Percentiles rank a stretch among this genome's conserved stretches.
phyloP scores from a whole-genome alignment of 2,113 vertebrate genomes.

The Drymodes brunneopygia region DNA sequence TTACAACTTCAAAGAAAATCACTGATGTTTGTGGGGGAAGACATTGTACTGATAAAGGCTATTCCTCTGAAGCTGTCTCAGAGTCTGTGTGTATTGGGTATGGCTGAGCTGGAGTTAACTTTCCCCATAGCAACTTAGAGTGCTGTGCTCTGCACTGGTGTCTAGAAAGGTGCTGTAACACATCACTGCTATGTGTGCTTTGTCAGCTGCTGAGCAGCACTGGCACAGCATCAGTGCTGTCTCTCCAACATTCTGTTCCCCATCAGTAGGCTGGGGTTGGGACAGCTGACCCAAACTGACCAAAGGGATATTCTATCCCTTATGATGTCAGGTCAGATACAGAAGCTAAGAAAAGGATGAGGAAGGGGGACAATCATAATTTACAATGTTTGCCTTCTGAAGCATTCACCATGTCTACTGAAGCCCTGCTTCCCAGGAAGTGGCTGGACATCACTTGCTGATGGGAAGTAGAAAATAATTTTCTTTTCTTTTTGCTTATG shows the following conservation, averaged over 20 bases:
- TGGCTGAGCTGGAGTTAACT: background rate
- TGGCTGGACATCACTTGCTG: no score
- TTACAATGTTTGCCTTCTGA: background rate
- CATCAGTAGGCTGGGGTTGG: background rate
- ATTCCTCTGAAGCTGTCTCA: background rate
- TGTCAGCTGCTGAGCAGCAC: background rate
- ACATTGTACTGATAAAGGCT: background rate
- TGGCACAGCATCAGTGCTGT: background rate
- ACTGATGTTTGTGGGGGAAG: background rate
- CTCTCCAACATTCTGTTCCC: background rate
- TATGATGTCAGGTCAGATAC: background rate
- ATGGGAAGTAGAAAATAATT: background rate
- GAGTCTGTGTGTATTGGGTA: background rate
- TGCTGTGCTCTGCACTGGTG: background rate
- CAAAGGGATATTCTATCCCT: background rate
- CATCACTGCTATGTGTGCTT: background rate
- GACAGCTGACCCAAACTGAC: background rate
- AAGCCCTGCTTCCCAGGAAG: background rate
- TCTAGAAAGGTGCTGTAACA: background rate
- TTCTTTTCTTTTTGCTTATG: background rate
- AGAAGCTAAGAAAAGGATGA: background rate
- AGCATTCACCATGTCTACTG: rapidly evolving
- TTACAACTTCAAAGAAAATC: background rate
- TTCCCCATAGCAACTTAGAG: background rate
- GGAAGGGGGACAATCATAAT: background rate